These are phyloP conservation scores for Alcis repandata DNA, from an alignment of 2,888 invertebrate genomes.

Conservation along the genomic window DNA sequence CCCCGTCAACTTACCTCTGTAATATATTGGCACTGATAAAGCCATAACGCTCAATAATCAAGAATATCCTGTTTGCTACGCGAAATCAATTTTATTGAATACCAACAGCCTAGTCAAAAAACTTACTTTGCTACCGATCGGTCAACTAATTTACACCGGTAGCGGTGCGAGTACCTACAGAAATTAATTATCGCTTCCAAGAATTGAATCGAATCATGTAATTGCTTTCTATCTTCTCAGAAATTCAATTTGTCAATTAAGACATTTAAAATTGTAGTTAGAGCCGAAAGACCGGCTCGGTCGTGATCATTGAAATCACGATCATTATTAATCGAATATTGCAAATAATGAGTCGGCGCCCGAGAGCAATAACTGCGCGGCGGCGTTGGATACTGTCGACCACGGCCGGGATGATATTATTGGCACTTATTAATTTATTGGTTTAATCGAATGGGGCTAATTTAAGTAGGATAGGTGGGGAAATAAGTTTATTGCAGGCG, in stretches of 20 bases:
- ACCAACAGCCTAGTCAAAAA: slow-evolving; percentile 43
- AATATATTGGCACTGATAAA: slow-evolving; percentile 77
- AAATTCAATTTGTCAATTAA: slow-evolving; percentile 73
- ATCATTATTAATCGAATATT: slow-evolving; percentile 77
- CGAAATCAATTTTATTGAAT: slow-evolving; percentile 54
- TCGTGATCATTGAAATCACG: slow-evolving; percentile 73
- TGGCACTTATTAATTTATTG: slow-evolving; percentile 79
- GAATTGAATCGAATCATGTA: slow-evolving; percentile 60
- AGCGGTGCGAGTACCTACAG: slow-evolving; percentile 51
- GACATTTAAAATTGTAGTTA: slow-evolving; percentile 66
- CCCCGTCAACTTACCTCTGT: slow-evolving; percentile 68
- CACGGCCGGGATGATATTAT: slow-evolving; percentile 68
- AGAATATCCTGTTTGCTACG: slow-evolving; percentile 72
- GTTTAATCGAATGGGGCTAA: slow-evolving; percentile 75
- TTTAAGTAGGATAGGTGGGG: slow-evolving; percentile 79
- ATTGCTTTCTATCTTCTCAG: slow-evolving; percentile 61
- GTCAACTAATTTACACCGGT: slow-evolving; percentile 57
- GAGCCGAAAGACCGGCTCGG: slow-evolving; percentile 54
- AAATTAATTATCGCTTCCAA: slow-evolving; percentile 59
- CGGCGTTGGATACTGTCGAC: slow-evolving; percentile 65
- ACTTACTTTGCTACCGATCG: slow-evolving; percentile 55
- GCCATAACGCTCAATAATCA: slow-evolving; percentile 62
- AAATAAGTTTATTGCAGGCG: slow-evolving; percentile 78
- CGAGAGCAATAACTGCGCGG: slow-evolving; percentile 66
- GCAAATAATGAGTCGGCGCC: slow-evolving; percentile 77